Percentiles rank a stretch among this genome's conserved stretches.
These are phyloP conservation scores for Odontomachus brunneus DNA, from an alignment of 1,140 invertebrate genomes.

Conservation along the genomic window DNA sequence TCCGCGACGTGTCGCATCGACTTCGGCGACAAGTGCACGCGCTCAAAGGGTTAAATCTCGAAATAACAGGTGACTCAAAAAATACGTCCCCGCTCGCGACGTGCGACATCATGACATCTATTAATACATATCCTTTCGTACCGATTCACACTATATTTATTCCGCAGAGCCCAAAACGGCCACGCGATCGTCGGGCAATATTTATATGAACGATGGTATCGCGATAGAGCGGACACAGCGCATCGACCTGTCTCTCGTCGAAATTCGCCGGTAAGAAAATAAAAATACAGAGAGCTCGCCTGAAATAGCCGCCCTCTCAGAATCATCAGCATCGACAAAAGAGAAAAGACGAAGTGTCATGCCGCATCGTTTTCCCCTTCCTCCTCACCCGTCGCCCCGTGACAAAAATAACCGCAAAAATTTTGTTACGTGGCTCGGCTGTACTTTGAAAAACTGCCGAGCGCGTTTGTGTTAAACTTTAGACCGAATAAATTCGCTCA, in stretches of 20 bases:
- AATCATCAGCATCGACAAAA: conserved; percentile 7
- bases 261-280: neutral
- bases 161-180: neutral
- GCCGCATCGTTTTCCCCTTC: no score
- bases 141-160: conserved; percentile 30
- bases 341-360: conserved; percentile 22
- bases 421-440: neutral
- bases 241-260: neutral
- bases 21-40: neutral
- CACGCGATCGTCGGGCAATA: neutral
- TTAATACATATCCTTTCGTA: conserved; percentile 19
- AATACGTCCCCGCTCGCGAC: conserved; percentile 10
- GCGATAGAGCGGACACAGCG: neutral
- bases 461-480: neutral
- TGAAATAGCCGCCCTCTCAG: conserved; percentile 11
- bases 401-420: conserved; percentile 42
- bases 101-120: conserved; percentile 13
- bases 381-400: no score
- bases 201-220: neutral
- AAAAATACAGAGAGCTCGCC: neutral
- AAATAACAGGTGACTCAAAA: conserved; percentile 52
- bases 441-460: neutral
- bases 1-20: neutral
- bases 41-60: conserved; percentile 14
- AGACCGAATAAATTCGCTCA: neutral